Conservation (phyloP, 2,888 invertebrate genomes). For the Ornithoptera priamus region DNA sequence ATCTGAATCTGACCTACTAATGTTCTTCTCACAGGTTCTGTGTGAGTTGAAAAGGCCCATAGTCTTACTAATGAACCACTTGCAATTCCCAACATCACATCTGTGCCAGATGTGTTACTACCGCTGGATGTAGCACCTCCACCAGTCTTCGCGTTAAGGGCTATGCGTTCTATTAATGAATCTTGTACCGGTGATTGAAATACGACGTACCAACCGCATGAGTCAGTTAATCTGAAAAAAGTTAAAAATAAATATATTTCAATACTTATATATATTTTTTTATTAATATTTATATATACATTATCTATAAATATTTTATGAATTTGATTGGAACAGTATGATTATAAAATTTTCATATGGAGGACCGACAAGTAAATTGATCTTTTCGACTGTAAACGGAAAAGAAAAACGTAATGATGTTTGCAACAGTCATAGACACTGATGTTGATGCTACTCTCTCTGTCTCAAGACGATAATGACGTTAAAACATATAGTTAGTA, state of each 20-base stretch:
- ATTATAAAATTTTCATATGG: too few relatives aligned
- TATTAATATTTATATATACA: too few relatives aligned
- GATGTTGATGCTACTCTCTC: too few relatives aligned
- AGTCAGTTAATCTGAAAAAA: conserved; percentile 89
- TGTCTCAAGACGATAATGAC: too few relatives aligned
- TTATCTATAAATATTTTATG: too few relatives aligned
- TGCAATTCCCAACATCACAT: conserved; percentile 74
- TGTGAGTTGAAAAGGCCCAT: conserved; percentile 75
- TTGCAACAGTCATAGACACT: too few relatives aligned
- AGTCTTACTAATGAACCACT: conserved; percentile 70
- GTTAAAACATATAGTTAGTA: too few relatives aligned
- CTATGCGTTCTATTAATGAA: conserved; percentile 93
- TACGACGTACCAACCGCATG: conserved; percentile 96
- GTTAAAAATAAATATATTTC: conserved; percentile 20
- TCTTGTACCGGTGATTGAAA: conserved; percentile 97
- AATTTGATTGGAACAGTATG: too few relatives aligned
- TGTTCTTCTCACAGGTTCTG: conserved; percentile 72
- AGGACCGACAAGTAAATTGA: too few relatives aligned
- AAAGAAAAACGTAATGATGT: too few relatives aligned
- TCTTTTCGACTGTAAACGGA: too few relatives aligned
- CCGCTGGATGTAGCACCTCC: conserved; percentile 62
- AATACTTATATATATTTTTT: too few relatives aligned
- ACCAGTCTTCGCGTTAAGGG: conserved; percentile 86
- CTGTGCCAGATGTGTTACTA: conserved; percentile 60
- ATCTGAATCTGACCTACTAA: conserved; percentile 60